Percentiles rank a stretch among this genome's conserved stretches.
Evolutionary conservation across 2,797 vertebrate genomes (phyloP).

Genomic region (Neosilurus mollespiculum): DNA sequence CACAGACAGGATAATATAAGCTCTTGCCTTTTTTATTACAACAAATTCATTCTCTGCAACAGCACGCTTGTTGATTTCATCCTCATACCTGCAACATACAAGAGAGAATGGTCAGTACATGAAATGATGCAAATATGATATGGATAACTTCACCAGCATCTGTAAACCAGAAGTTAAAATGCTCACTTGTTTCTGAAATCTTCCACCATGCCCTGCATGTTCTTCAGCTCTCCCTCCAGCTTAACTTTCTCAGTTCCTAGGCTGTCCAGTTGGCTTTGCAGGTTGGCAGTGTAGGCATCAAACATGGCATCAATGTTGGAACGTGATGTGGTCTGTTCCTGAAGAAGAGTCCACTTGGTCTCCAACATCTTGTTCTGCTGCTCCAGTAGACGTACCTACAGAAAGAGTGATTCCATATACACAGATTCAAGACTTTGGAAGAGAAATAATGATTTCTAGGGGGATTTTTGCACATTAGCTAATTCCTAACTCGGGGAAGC

Average conservation of each 20-base stretch:
- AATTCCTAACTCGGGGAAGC: neutral
- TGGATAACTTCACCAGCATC: neutral
- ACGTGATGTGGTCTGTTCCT: conserved; percentile 75
- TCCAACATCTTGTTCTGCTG: conserved; percentile 82
- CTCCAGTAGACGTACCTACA: conserved; percentile 76
- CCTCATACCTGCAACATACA: conserved; percentile 81
- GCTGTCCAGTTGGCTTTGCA: conserved; percentile 77
- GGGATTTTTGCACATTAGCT: too few species aligned
- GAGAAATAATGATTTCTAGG: neutral
- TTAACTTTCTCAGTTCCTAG: conserved; percentile 75
- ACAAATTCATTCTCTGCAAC: conserved; percentile 91
- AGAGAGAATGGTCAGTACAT: neutral
- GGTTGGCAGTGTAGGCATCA: conserved; percentile 71
- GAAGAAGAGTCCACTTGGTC: conserved; percentile 78
- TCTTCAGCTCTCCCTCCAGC: conserved; percentile 75
- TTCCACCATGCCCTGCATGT: conserved; percentile 75
- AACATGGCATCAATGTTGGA: conserved; percentile 75
- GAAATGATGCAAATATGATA: neutral
- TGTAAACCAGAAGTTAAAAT: neutral
- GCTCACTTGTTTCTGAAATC: conserved; percentile 78
- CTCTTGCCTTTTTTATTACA: conserved; percentile 88
- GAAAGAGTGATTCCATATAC: neutral
- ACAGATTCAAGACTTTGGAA: neutral
- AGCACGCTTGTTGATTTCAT: conserved; percentile 93
- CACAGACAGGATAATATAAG: neutral